phyloP scores from a whole-genome alignment of 2,113 vertebrate genomes.

The Prunella fulvescens region DNA sequence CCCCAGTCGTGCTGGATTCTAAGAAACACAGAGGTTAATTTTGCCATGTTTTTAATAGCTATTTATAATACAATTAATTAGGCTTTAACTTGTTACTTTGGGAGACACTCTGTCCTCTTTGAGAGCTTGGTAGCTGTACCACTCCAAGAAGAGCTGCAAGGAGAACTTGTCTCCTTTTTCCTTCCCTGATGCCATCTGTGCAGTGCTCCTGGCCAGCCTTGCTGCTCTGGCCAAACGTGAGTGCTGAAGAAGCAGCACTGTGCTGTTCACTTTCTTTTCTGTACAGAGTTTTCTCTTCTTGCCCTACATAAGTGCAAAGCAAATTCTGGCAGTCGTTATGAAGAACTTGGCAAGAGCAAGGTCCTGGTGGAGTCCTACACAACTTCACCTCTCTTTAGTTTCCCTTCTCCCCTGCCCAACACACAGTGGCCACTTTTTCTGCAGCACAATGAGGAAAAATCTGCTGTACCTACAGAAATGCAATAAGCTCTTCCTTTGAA shows the following conservation, averaged over 20 bases:
- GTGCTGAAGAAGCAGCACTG: not conserved
- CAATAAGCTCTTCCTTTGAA: not conserved
- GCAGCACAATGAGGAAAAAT: not conserved
- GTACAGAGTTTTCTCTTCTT: not conserved
- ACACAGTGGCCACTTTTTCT: not conserved
- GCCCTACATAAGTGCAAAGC: not conserved
- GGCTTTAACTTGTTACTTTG: not conserved
- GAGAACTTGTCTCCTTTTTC: not conserved
- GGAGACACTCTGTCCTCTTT: not conserved
- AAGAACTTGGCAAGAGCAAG: not conserved
- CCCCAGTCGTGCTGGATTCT: not conserved
- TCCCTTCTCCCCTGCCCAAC: not conserved
- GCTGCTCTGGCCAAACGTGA: fast-evolving
- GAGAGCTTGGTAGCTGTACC: not conserved
- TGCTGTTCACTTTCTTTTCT: not conserved
- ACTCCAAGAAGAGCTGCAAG: not conserved
- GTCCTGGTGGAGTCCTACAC: not conserved
- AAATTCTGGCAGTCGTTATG: not conserved
- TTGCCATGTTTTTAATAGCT: not conserved
- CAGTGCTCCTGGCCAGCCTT: not conserved
- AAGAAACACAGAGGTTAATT: not conserved
- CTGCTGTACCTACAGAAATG: not conserved
- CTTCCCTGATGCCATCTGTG: not conserved
- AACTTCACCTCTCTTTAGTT: fast-evolving
- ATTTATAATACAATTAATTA: not conserved